Evolutionary conservation across 2,797 vertebrate genomes (phyloP).

Genomic region (Aphelocoma californica): DNA sequence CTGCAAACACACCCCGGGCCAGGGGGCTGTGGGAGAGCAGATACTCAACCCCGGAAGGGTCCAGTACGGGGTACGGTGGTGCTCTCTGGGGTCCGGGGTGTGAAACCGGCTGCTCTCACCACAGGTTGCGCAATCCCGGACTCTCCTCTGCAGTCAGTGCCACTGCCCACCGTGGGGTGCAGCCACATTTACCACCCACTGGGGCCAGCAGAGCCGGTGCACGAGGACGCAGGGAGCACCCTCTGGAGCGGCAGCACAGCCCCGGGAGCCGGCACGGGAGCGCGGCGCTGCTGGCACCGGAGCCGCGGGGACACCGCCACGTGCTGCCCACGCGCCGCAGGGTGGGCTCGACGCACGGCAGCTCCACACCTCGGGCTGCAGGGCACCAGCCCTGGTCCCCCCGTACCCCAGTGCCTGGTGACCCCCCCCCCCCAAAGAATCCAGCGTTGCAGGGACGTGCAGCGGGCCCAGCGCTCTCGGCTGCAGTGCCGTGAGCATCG

Average conservation of each 20-base stretch:
- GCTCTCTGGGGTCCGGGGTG: rapidly evolving
- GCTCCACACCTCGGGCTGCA: neutral
- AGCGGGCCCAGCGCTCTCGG: rapidly evolving
- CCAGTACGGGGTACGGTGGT: rapidly evolving
- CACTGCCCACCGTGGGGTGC: neutral
- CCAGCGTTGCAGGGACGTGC: rapidly evolving
- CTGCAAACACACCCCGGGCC: neutral
- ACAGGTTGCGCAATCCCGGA: rapidly evolving
- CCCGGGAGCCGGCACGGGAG: neutral
- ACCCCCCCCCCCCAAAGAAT: too few relatives aligned
- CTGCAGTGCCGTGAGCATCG: rapidly evolving
- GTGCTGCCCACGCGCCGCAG: neutral
- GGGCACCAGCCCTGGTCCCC: neutral
- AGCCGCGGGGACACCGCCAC: neutral
- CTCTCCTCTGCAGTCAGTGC: rapidly evolving
- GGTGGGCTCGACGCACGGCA: neutral
- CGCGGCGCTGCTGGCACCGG: rapidly evolving
- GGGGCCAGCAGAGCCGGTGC: too few relatives aligned
- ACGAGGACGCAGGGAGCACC: rapidly evolving
- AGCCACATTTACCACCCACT: rapidly evolving
- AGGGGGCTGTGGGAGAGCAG: neutral
- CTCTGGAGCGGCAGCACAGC: neutral
- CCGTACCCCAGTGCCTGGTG: rapidly evolving
- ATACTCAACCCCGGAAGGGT: neutral
- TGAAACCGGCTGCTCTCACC: neutral